Base-by-base conservation (phyloP, 2,113 vertebrate species). In the Eclectus roratus region DNA sequence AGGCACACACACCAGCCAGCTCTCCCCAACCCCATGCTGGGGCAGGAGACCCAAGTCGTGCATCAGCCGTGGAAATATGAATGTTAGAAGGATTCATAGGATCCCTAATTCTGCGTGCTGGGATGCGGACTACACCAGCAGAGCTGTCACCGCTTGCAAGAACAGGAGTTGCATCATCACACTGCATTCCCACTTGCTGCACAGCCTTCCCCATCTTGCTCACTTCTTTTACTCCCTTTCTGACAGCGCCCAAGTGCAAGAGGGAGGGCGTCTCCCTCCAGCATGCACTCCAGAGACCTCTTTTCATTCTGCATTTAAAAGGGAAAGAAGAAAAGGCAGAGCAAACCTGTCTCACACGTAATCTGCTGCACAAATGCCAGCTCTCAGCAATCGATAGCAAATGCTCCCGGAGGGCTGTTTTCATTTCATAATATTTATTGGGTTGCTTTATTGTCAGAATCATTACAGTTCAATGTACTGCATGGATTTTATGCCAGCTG, bases 361-460 rank as follows among this genome's bases (percentile, higher is more conserved):
- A 91, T 83, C 88, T 66, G 93, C 94, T 93, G 95, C 91, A 83
- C 91, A 95, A 92, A 95, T 94, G 77, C 91, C 95, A 95, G 91
- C 95, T 94, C 93, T 91, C 68, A 88, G 83, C 84, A 88, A 97
- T 97, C 96, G 70, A 97, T 97, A 83, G 79, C 85, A 93, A 72
- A 89, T 5, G 50, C 95, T 97, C 97, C 97, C 95, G 21, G 93
- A 94, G 97, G 97, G 96, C 97, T 97, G 97, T 96, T 97, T 97
- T 96, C 97, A 97, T 97, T 97, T 97, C 97, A 97, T 97, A 97
- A 97, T 97, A 97, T 97, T 96, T 97, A 97, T 97, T 95, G 95
- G 97, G 94, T 94, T 97, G 97, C 96, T 96, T 97, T 97, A 97
- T 97, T 97, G 97, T 97, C 97, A 97, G 97, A 96, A 97, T 97